Evolutionary conservation across 2,113 vertebrate genomes (phyloP), one percentile per base, ranked within the genome.

Genomic region (Podarcis cretensis): DNA sequence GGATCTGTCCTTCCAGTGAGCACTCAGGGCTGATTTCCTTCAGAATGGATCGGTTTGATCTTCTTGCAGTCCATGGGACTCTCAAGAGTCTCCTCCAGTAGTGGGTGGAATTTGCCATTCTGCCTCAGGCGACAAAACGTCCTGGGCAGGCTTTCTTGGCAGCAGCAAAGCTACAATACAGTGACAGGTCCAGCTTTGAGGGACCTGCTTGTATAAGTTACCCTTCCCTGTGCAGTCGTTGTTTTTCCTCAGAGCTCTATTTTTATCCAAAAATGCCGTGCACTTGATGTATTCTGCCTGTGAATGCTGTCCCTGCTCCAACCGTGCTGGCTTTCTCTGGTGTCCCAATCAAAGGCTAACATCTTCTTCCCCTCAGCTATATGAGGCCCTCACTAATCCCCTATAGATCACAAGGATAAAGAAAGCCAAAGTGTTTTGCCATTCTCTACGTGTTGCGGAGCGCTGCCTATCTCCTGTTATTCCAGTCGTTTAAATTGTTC

Each of bases 401-500:
- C 4, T 57, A 83, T 71, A 81, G 83, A 40, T 59, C 73, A 16
- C 73, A 90, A 1, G 48, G 71, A 18, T 83, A 83, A 86, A 85
- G 40, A 10, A 82, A 35, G 65, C 82, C 82, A n/a, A 25, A 91
- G 66, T 83, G 18, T 59, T 90, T 84, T 40, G 30, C 5, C 85
- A 4, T 87, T 89, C 79, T 25, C 83, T 73, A 69, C 40, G 16
- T 0, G 1, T 43, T 80, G 21, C n/a, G 71, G 81, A 7, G 16
- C 77, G 13, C 76, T 88, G 7, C 40, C 76, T 87, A 18, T 74
- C 68, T 90, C 27, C 73, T 89, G 40, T 80, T 79, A 23, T 83
- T 94, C 75, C 81, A 80, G 63, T 27, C 6, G 59, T 80, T 91
- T 74, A 83, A 88, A 89, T 82, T 90, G 81, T 87, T 93, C 27